Evolutionary conservation across 2,113 vertebrate genomes (phyloP), one percentile per base, ranked within the genome.

Genomic region (Ammodramus savannarum): DNA sequence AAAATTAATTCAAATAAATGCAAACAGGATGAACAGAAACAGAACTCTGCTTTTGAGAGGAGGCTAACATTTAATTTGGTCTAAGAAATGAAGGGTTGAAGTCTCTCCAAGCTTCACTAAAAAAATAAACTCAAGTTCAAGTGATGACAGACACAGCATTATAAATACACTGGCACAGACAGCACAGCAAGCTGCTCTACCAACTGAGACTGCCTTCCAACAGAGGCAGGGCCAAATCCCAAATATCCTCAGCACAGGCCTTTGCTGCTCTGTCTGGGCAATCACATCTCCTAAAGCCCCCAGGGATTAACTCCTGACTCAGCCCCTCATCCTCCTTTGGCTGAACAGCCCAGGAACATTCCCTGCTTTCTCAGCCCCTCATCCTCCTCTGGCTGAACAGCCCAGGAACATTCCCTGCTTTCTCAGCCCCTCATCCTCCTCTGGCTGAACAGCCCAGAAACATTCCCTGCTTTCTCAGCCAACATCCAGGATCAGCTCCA

Each of bases 1-100:
- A 27, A 91, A 79, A 82, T 39, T 18, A 44, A 76, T 76, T 86
- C 26, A 61, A 85, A 75, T 82, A 79, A 79, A 76, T 63, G 20
- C 48, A 82, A 58, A 27, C 21, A 54, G 44, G 54, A 84, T 61
- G 81, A 63, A 76, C 16, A 59, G 63, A 63, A 77, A n/a, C 21
- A 49, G 66, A 75, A n/a, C 17, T 41, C 44, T 17, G 48, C 62
- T 72, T 75, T 32, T 41, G 29, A 80, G 67, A 77, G 51, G 25
- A 63, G n/a, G 66, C 54, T 59, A 68, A 51, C 20, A 41, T 80
- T 84, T 84, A 34, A 39, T 68, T 71, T 79, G 51, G 58, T 55
- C 72, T 29, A 68, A 44, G 32, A 80, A 76, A 51, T 44, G 20
- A 87, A 69, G 8, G 12, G 44, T 67, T 72, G 27, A 67, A 41